Conservation (phyloP, 2,113 vertebrate species). For the Balaeniceps rex region DNA sequence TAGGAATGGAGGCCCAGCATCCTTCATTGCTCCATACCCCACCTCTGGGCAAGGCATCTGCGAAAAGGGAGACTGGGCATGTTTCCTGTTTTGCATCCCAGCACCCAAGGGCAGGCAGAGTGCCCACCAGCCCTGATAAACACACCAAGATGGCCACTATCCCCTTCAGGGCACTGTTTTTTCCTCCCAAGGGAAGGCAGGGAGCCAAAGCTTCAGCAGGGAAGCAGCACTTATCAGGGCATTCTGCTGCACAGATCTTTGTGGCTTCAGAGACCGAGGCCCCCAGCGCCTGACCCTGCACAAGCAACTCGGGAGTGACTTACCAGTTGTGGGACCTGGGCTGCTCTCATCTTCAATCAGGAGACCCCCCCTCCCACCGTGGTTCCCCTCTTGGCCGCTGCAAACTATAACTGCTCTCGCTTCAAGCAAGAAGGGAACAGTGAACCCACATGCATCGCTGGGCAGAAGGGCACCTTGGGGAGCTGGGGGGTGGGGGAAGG, state of each 20-base stretch:
- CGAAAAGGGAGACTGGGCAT: not conserved
- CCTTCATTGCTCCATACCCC: not conserved
- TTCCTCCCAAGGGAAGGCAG: not conserved
- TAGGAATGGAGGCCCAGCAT: not conserved
- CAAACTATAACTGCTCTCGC: not conserved
- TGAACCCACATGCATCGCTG: not conserved
- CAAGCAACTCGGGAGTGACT: not conserved
- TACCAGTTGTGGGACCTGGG: not conserved
- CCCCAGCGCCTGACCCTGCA: not conserved
- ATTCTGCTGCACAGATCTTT: not conserved
- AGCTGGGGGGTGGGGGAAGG: conserved; percentile 37
- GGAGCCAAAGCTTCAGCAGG: not conserved
- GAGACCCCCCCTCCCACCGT: not conserved
- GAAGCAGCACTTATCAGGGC: not conserved
- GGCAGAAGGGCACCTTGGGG: not conserved
- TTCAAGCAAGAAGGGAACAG: not conserved
- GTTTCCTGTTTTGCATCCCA: not conserved
- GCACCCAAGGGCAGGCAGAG: not conserved
- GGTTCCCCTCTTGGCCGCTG: not conserved
- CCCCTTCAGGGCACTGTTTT: not conserved
- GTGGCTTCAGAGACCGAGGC: not conserved
- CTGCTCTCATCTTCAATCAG: not conserved
- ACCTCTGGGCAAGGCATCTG: not conserved
- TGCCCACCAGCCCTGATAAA: not conserved
- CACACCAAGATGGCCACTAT: not conserved